A percentile compares a stretch with the other conserved stretches of the same genome.
phyloP scores from a whole-genome alignment of 2,888 invertebrate species.

The Apamea monoglypha region DNA sequence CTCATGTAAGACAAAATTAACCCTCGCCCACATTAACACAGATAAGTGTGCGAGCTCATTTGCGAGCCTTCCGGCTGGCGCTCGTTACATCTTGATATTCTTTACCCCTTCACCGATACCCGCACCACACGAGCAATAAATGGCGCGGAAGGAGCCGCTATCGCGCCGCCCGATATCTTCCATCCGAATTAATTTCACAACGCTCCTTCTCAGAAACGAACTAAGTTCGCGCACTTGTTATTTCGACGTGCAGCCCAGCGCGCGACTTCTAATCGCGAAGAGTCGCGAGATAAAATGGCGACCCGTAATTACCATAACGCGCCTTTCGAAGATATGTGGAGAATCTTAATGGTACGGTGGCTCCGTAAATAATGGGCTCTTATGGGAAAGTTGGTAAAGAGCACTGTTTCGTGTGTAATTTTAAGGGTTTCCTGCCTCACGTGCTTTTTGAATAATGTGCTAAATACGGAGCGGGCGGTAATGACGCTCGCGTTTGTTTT shows the following conservation, averaged over 20 bases:
- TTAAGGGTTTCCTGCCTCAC: constrained; percentile 87
- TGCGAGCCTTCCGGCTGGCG: constrained; percentile 90
- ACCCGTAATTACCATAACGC: constrained; percentile 90
- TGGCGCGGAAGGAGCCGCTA: constrained; percentile 90
- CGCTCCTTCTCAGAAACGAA: constrained; percentile 85
- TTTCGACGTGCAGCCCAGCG: constrained; percentile 85
- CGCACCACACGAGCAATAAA: constrained; percentile 90
- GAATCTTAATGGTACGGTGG: constrained; percentile 90
- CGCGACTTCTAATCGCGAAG: constrained; percentile 87
- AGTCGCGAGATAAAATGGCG: constrained; percentile 89
- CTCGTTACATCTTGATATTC: constrained; percentile 90
- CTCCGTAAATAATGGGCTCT: constrained; percentile 90
- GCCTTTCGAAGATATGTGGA: constrained; percentile 90
- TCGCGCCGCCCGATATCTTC: constrained; percentile 89
- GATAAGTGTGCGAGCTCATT: constrained; percentile 90
- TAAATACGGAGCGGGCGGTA: constrained; percentile 82
- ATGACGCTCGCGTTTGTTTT: constrained; percentile 80
- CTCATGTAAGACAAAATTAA: constrained; percentile 90
- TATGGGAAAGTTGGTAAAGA: constrained; percentile 90
- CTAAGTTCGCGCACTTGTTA: constrained; percentile 89
- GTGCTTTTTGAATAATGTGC: constrained; percentile 89
- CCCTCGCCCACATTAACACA: constrained; percentile 89
- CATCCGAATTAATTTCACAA: constrained; percentile 90
- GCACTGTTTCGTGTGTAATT: constrained; percentile 90
- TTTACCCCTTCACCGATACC: constrained; percentile 90